Evolutionary conservation across 1,140 invertebrate species (phyloP), one percentile per base, ranked within the genome.

Genomic region (Pseudachorutes palmiensis): DNA sequence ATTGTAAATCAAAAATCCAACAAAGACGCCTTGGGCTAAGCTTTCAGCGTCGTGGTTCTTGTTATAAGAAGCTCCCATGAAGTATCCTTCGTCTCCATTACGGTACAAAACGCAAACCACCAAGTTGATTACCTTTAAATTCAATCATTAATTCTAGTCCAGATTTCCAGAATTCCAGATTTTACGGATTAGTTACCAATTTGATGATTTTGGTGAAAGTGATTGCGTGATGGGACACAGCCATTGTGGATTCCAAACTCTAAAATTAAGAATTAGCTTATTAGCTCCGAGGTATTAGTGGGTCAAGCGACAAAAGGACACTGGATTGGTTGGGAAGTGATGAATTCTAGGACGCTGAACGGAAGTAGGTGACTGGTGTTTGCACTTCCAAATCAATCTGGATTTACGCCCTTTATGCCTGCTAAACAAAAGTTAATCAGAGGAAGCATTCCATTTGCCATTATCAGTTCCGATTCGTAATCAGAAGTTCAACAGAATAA

Each of bases 61-160:
- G 78, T 92, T 91, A 89, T 89, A 91, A 9, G 88, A 89, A 32
- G 89, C 89, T 45, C 89, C 89, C 48, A 92, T 80, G 76, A 92
- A 91, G 73, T 86, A 83, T 1, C 89, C 89, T 55, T 85, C 82
- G 76, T 87, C 86, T n/a, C 90, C 90, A 48, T 86, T 87, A 70
- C 89, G 84, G 77, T 92, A 92, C 1, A 92, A 79, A 51, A 91
- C 85, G 30, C 91, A 75, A 64, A 91, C 86, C 16, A 91, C 86
- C 62, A 92, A 79, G 76, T 91, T 91, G 51, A 92, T 72, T 14
- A 91, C 80, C 90, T 91, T 77, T 60, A 83, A 82, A 65, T 33
- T 67, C 32, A 28, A 29, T 45, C 31, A 62, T 58, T 65, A 19
- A 30, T 48, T 31, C 33, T n/a, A 29, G 14, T 30, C 36, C 45